Percentiles rank a stretch among this genome's conserved stretches.
Evolutionary conservation across 2,888 invertebrate species (phyloP).

Genomic region (Tenthredo scrophulariae): DNA sequence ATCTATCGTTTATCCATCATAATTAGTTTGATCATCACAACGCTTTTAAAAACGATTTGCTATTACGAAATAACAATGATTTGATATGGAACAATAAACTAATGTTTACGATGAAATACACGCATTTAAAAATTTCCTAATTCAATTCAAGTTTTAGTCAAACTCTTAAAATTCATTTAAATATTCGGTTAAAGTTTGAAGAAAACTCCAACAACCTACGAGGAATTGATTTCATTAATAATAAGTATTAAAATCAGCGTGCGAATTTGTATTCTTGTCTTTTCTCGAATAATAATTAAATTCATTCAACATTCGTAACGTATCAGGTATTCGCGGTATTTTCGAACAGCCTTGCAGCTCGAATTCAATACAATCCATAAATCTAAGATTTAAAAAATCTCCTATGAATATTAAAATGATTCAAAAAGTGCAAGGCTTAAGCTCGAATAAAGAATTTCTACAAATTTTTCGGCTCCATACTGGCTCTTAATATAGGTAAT

Average conservation of each 20-base stretch:
- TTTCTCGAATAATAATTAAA: neutral
- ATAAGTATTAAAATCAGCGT: neutral
- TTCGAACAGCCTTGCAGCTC: neutral
- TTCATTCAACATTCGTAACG: neutral
- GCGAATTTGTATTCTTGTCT: neutral
- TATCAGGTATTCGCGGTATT: neutral
- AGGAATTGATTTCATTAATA: neutral
- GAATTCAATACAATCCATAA: neutral
- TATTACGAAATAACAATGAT: neutral
- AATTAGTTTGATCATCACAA: neutral
- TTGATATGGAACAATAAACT: neutral
- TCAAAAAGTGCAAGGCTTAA: constrained; percentile 31
- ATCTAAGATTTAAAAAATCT: neutral
- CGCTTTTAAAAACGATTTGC: neutral
- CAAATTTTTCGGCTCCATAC: neutral
- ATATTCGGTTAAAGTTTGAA: neutral
- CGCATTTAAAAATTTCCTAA: neutral
- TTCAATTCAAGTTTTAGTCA: neutral
- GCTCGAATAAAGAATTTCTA: constrained; percentile 7
- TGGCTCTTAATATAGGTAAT: neutral
- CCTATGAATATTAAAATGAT: neutral
- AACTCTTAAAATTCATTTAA: neutral
- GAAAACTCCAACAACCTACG: neutral
- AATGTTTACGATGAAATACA: neutral
- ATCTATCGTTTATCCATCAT: neutral